Evolutionary conservation across 2,113 vertebrate genomes (phyloP).

Genomic region (Myotis lucifugus): DNA sequence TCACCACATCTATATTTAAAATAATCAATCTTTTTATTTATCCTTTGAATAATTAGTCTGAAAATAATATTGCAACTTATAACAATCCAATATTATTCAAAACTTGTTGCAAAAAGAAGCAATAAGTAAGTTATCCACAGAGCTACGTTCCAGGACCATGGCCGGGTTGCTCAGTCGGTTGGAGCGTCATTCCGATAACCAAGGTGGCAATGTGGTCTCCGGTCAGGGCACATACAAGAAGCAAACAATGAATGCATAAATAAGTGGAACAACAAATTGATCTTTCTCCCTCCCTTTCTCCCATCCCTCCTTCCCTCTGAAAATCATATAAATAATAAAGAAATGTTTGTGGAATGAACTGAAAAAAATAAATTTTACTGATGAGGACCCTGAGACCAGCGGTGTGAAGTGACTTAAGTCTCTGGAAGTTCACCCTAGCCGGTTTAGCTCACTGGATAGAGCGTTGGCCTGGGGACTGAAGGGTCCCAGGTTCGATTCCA

Average conservation of each 20-base stretch:
- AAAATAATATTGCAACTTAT: neutral
- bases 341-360: neutral
- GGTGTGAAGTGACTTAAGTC: neutral
- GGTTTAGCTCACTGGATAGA: too few species aligned
- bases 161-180: neutral
- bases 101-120: neutral
- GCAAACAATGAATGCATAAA: neutral
- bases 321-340: neutral
- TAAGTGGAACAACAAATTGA: neutral
- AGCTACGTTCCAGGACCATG: neutral
- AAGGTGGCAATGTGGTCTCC: neutral
- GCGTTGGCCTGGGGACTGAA: too few species aligned
- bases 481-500: too few species aligned
- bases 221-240: neutral
- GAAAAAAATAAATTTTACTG: neutral
- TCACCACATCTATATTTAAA: neutral
- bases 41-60: slow-evolving; percentile 9
- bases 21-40: neutral
- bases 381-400: neutral
- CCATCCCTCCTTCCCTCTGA: neutral
- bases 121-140: neutral
- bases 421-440: too few species aligned
- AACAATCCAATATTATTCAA: neutral
- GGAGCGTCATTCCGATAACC: neutral
- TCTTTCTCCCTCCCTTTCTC: neutral